A percentile compares a stretch with the other conserved stretches of the same genome.
phyloP scores from a whole-genome alignment of 2,888 invertebrate genomes.

The Aspidapion aeneum region DNA sequence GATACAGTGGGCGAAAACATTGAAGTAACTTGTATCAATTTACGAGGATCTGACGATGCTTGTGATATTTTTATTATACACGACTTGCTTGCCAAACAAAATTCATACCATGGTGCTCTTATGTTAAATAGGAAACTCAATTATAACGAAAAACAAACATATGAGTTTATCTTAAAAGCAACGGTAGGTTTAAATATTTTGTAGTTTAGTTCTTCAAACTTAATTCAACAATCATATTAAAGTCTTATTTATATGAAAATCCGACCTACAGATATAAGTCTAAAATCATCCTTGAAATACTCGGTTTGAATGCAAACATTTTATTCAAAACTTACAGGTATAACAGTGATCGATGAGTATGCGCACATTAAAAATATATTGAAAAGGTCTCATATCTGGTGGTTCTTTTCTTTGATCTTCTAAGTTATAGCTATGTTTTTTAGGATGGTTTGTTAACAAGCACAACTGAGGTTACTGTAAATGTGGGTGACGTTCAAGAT shows the following conservation, averaged over 20 bases:
- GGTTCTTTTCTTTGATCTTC: too few relatives aligned
- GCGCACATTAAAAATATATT: too few relatives aligned
- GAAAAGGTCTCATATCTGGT: too few relatives aligned
- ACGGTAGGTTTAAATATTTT: constrained; percentile 64
- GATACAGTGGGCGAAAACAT: constrained; percentile 80
- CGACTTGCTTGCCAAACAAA: constrained; percentile 60
- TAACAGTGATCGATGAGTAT: too few relatives aligned
- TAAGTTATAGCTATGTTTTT: constrained; percentile 25
- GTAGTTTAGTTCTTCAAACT: constrained; percentile 3
- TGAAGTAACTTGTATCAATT: constrained; percentile 64
- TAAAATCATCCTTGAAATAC: too few relatives aligned
- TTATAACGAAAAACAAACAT: constrained; percentile 74
- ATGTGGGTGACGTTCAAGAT: constrained; percentile 83
- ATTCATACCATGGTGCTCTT: constrained; percentile 68
- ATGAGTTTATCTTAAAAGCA: constrained; percentile 72
- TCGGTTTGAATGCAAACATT: too few relatives aligned
- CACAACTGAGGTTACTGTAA: constrained; percentile 70
- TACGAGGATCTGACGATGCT: constrained; percentile 63
- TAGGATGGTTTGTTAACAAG: constrained; percentile 78
- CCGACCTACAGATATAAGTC: too few relatives aligned
- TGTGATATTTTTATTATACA: constrained; percentile 69
- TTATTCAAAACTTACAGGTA: too few relatives aligned
- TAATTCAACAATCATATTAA: too few relatives aligned
- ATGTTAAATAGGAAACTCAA: constrained; percentile 67
- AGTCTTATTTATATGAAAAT: too few relatives aligned